These are phyloP conservation scores for Odocoileus virginianus DNA, from an alignment of 2,113 vertebrate species.

Conservation along the genomic window DNA sequence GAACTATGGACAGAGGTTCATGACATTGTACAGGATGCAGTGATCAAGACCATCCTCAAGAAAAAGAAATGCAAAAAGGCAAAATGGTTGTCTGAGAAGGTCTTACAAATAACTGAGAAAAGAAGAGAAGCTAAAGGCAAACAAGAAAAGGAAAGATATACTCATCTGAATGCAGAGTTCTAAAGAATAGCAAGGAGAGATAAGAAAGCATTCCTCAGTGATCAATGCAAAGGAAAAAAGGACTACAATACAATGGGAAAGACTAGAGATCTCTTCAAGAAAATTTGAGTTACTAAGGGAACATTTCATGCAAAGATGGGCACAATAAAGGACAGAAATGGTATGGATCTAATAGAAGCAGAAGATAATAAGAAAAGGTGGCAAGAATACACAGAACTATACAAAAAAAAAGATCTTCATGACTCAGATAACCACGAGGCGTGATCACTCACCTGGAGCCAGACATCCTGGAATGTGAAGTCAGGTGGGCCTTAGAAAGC, in stretches of 20 bases:
- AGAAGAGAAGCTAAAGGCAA: background rate
- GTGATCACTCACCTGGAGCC: background rate
- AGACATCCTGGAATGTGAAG: background rate
- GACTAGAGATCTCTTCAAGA: background rate
- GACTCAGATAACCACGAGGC: background rate
- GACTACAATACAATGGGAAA: background rate
- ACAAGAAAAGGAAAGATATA: background rate
- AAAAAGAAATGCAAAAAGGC: background rate
- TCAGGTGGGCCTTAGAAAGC: background rate
- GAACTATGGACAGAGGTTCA: background rate
- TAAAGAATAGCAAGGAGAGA: background rate
- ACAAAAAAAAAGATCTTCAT: background rate
- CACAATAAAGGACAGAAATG: background rate
- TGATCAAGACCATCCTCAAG: background rate
- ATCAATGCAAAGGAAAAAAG: background rate
- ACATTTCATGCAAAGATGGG: background rate
- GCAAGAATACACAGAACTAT: background rate
- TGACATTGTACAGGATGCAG: background rate
- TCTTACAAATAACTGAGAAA: background rate
- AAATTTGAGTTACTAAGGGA: background rate
- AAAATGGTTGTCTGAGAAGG: background rate
- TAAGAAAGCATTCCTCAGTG: background rate
- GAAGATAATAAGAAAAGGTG: background rate
- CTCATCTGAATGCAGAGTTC: background rate
- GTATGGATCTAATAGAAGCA: background rate